phyloP scores from a whole-genome alignment of 1,140 invertebrate species.

The Hormaphis cornu region DNA sequence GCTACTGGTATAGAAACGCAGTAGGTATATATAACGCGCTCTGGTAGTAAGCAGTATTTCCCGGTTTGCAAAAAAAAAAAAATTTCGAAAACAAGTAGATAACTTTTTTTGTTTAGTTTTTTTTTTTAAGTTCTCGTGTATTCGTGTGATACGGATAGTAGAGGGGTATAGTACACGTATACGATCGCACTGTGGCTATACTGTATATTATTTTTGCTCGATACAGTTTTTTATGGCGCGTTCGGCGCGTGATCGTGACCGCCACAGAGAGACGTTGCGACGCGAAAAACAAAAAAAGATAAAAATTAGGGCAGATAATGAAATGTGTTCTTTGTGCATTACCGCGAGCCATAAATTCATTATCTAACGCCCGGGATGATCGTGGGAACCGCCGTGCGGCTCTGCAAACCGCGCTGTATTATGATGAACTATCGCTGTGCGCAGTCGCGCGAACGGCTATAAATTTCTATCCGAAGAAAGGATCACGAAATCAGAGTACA shows the following conservation, averaged over 20 bases:
- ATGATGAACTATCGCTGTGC: not conserved
- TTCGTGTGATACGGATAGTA: too few species aligned
- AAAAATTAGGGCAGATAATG: slow-evolving; percentile 32
- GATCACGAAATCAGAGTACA: slow-evolving; percentile 2
- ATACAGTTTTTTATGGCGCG: not conserved
- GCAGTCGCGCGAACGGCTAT: not conserved
- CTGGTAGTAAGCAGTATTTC: too few species aligned
- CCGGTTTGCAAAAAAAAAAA: too few species aligned
- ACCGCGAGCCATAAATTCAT: slow-evolving; percentile 31
- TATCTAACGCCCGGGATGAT: slow-evolving; percentile 22
- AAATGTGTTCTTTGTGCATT: slow-evolving; percentile 30
- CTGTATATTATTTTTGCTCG: not conserved
- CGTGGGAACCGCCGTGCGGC: slow-evolving; percentile 16
- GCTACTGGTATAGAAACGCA: too few species aligned
- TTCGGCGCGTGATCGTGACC: slow-evolving; percentile 12
- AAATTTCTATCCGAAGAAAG: slow-evolving; percentile 12
- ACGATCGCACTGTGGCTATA: too few species aligned
- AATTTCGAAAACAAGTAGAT: too few species aligned
- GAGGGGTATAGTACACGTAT: too few species aligned
- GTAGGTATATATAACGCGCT: too few species aligned
- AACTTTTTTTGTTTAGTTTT: too few species aligned
- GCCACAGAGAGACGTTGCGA: not conserved
- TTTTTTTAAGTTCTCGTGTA: too few species aligned
- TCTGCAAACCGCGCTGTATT: not conserved
- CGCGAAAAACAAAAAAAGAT: not conserved